These are phyloP conservation scores for Beroe forskalii DNA, from an alignment of 37 sponge, comb jelly and placozoan genomes.

Conservation along the genomic window DNA sequence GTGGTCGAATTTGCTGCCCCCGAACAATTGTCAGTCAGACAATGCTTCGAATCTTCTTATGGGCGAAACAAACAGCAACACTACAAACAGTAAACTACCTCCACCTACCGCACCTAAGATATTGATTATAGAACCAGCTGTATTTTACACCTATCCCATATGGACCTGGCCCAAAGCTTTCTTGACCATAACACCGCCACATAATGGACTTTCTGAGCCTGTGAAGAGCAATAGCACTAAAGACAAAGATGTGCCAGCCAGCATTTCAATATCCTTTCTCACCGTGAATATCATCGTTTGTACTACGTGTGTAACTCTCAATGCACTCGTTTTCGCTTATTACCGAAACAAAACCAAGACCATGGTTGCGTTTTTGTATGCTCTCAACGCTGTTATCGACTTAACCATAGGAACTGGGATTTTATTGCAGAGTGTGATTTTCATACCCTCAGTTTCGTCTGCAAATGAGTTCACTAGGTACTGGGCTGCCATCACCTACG, in stretches of 20 bases:
- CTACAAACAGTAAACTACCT: no score
- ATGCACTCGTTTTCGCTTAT: neutral
- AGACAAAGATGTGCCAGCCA: neutral
- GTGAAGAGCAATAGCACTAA: no score
- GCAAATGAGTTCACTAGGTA: neutral
- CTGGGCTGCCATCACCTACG: neutral
- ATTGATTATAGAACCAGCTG: no score
- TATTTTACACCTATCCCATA: no score
- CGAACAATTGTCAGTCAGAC: no score
- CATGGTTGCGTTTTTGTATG: neutral
- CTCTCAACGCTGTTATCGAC: neutral
- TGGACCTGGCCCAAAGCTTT: no score
- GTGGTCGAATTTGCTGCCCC: no score
- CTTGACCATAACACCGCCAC: no score
- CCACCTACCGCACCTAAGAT: no score
- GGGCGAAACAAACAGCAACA: no score
- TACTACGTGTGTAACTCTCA: neutral
- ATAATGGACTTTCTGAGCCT: no score
- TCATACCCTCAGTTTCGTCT: neutral
- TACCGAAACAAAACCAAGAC: neutral
- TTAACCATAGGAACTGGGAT: neutral
- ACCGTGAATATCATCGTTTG: neutral
- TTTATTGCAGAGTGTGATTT: neutral
- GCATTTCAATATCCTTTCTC: neutral
- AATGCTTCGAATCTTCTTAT: no score